Conservation (phyloP, 2,797 vertebrate genomes). For the Emydoidea blandingii region DNA sequence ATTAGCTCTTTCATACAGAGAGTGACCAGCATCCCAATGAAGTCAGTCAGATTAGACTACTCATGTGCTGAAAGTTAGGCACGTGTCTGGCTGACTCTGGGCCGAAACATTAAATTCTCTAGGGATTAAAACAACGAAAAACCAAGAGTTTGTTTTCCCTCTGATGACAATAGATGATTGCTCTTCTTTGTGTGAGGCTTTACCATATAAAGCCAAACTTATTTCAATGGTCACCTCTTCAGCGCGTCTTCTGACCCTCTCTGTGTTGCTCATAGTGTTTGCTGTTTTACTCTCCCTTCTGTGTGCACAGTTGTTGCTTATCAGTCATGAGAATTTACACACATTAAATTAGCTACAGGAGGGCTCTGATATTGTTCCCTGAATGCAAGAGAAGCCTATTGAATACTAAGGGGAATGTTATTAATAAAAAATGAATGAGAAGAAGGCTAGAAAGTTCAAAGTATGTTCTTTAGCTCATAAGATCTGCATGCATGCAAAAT, state of each 20-base stretch:
- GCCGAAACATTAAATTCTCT: neutral
- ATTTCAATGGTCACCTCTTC: neutral
- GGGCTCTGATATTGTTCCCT: conserved; percentile 68
- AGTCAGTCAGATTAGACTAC: neutral
- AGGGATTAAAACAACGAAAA: neutral
- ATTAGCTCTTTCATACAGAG: neutral
- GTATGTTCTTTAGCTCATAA: conserved; percentile 47
- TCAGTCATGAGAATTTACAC: conserved; percentile 66
- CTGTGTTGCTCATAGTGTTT: neutral
- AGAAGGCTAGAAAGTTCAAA: conserved; percentile 72
- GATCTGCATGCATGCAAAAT: conserved; percentile 68
- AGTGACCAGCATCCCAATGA: neutral
- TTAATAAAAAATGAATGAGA: conserved; percentile 69
- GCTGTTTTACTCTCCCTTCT: conserved; percentile 43
- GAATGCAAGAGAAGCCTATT: conserved; percentile 56
- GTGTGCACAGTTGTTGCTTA: neutral
- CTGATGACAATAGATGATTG: neutral
- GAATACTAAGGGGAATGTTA: conserved; percentile 65
- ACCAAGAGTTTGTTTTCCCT: neutral
- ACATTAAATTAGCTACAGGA: conserved; percentile 74
- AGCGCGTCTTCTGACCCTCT: conserved; percentile 31
- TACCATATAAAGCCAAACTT: neutral
- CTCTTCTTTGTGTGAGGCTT: neutral
- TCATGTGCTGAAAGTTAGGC: neutral
- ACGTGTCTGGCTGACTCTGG: neutral